Base-by-base conservation (phyloP, 2,888 invertebrate species). In the Horisme vitalbata region DNA sequence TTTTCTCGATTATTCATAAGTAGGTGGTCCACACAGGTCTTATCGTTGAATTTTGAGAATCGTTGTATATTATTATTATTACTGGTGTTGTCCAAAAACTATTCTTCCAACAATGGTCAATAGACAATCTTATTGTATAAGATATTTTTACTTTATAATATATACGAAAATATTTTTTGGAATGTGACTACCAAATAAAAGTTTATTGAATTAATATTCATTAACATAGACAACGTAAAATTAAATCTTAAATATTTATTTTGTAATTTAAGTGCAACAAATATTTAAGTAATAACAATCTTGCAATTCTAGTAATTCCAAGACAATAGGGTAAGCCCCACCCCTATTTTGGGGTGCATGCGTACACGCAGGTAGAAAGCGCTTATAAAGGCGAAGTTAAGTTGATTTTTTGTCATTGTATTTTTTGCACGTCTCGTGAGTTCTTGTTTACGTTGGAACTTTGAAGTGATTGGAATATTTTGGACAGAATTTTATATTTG, bases 281-380 rank as follows among this genome's bases (percentile, higher is more conserved):
- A 35, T 24, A 8, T 15, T 21, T 24, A 49, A 41, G 21, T 30
- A 44, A 45, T 34, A 50, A 35, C 31, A 49, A 32, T 32, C 2
- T 4, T 32, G 10, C 15, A 45, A 18, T 39, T 35, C 36, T 37
- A 36, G 47, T 45, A 41, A 48, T 35, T 21, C 26, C 20, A 47
- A 57, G 45, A 48, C 36, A 35, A 57, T 55, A 45, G 52, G 51
- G 41, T 27, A 35, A 30, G 9, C 49, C 28, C 62, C 56, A 2
- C 57, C 55, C 52, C 31, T 45, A 43, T 36, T 38, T 23, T 5
- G 35, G 37, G 43, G 36, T 33, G 12, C 38, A 15, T 50, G 59
- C 55, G 57, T 11, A 23, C 5, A 5, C 55, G 52, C 55, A 47
- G 52, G 52, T 56, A 55, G 39, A 24, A 26, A 44, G 34, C 18